Evolutionary conservation across 2,888 invertebrate species (phyloP).

Genomic region (Trisateles emortualis): DNA sequence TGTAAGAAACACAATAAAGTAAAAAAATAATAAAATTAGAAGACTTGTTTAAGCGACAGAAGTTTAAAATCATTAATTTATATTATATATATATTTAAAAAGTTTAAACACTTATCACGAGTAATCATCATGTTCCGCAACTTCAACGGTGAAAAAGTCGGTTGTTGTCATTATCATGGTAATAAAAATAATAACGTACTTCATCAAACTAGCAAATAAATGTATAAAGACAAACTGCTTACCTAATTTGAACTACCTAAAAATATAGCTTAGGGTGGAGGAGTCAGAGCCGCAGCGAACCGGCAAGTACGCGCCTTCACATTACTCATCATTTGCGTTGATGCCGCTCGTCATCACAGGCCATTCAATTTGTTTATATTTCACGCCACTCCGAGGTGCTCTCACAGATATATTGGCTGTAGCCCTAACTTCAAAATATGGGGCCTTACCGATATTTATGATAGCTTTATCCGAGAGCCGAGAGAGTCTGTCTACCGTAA

Average conservation of each 20-base stretch:
- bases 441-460: conserved; percentile 81
- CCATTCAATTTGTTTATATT: conserved; percentile 86
- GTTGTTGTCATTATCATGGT: neutral
- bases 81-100: too few relatives aligned
- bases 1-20: too few relatives aligned
- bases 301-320: conserved; percentile 43
- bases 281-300: conserved; percentile 14
- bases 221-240: neutral
- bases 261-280: neutral
- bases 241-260: neutral
- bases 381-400: conserved; percentile 82
- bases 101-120: too few relatives aligned
- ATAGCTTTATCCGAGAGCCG: conserved; percentile 68
- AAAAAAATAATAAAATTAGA: too few relatives aligned
- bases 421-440: conserved; percentile 79
- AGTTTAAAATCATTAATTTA: too few relatives aligned
- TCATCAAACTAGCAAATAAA: neutral
- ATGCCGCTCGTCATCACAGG: conserved; percentile 76
- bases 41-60: too few relatives aligned
- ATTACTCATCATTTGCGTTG: conserved; percentile 83
- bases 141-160: too few relatives aligned
- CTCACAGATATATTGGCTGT: conserved; percentile 68
- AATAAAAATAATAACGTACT: neutral
- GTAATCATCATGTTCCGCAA: too few relatives aligned
- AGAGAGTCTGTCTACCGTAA: conserved; percentile 64